Evolutionary conservation across 2,113 vertebrate genomes (phyloP).

Genomic region (Podiceps cristatus): DNA sequence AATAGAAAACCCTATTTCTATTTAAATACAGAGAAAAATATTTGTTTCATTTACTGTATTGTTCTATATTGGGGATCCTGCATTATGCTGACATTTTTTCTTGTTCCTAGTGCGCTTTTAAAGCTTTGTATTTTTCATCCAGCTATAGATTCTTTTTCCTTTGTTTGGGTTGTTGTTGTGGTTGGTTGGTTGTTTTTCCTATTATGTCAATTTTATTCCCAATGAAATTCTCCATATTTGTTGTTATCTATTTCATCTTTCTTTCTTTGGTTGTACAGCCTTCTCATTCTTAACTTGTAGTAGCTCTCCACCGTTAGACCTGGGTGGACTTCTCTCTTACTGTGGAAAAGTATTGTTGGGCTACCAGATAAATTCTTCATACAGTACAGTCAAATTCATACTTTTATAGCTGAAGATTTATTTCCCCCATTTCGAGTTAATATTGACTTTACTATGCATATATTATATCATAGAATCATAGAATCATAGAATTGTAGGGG

Average conservation of each 20-base stretch:
- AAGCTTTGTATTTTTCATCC: neutral
- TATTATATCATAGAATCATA: no score
- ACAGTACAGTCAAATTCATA: neutral
- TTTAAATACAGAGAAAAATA: neutral
- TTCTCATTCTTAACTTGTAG: neutral
- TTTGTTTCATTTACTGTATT: neutral
- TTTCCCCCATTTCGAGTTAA: neutral
- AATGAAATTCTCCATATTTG: neutral
- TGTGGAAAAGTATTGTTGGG: neutral
- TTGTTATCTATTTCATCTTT: neutral
- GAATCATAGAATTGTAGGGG: no score
- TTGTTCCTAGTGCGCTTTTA: neutral
- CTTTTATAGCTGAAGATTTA: neutral
- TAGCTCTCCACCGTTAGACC: neutral
- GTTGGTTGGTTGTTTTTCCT: no score
- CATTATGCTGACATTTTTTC: neutral
- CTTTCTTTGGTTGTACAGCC: neutral
- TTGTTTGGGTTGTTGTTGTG: no score
- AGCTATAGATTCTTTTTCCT: neutral
- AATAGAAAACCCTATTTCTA: neutral
- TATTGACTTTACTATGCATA: neutral
- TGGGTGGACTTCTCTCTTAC: neutral
- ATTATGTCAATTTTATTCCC: neutral
- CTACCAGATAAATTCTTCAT: neutral
- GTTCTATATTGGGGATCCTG: neutral